Conservation (phyloP, 1,140 invertebrate genomes). For the Nasonia giraulti region DNA sequence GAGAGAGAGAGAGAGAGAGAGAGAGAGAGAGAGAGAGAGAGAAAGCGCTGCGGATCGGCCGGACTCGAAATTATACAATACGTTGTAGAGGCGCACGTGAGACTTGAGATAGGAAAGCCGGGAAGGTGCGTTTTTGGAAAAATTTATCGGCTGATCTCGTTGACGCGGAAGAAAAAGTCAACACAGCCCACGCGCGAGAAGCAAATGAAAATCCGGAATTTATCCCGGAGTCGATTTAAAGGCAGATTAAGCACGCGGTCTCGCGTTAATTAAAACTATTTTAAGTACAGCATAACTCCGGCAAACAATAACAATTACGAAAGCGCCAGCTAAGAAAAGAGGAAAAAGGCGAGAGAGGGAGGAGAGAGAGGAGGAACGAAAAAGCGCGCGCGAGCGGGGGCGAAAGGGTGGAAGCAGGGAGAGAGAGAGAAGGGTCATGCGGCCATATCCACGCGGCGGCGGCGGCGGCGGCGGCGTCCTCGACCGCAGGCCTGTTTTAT, state of each 20-base stretch:
- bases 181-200: not conserved
- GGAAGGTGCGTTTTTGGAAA: too few relatives aligned
- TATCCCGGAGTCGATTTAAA: not conserved
- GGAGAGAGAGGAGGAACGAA: slow-evolving; percentile 28
- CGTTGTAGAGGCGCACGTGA: too few relatives aligned
- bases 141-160: too few relatives aligned
- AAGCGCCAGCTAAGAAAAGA: slow-evolving; percentile 50
- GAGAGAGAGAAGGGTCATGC: slow-evolving; percentile 57
- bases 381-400: slow-evolving; percentile 5
- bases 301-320: slow-evolving; percentile 27
- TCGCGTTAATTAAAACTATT: slow-evolving; percentile 33
- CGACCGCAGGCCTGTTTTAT: slow-evolving; percentile 74
- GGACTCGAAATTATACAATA: not conserved
- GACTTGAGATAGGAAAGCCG: too few relatives aligned
- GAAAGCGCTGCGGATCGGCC: slow-evolving; percentile 37
- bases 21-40: too few relatives aligned
- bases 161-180: too few relatives aligned
- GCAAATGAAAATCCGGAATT: slow-evolving; percentile 6
- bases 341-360: slow-evolving; percentile 51
- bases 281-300: slow-evolving; percentile 15
- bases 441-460: slow-evolving; percentile 63
- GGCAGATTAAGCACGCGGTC: slow-evolving; percentile 4
- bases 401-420: slow-evolving; percentile 22
- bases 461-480: slow-evolving; percentile 52
- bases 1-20: too few relatives aligned